phyloP scores from a whole-genome alignment of 2,797 vertebrate species.

The Bucorvus abyssinicus region DNA sequence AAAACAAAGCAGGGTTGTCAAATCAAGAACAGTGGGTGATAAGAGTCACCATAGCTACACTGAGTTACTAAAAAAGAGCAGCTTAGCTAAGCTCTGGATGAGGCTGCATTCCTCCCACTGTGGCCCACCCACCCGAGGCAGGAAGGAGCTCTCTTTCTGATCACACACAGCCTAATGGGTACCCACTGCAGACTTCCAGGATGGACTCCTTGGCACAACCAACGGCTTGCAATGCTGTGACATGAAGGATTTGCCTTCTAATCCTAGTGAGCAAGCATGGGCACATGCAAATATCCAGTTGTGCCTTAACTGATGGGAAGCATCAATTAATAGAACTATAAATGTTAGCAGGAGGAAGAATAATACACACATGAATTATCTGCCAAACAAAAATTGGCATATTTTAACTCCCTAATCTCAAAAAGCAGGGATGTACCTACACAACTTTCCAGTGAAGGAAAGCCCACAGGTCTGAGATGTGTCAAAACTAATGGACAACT shows the following conservation, averaged over 20 bases:
- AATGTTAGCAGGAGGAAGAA: neutral
- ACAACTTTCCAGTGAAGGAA: neutral
- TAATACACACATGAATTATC: neutral
- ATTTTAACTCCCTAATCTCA: neutral
- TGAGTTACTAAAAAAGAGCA: neutral
- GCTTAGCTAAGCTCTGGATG: neutral
- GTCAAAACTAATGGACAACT: neutral
- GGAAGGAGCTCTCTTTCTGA: neutral
- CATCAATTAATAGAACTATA: neutral
- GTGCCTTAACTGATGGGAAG: neutral
- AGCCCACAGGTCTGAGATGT: neutral
- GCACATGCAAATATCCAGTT: neutral
- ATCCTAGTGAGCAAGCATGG: neutral
- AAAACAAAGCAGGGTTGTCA: conserved; percentile 43
- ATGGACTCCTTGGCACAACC: neutral
- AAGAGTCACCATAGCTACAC: conserved; percentile 2
- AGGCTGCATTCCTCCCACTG: neutral
- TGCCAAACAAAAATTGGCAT: neutral
- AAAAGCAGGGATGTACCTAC: neutral
- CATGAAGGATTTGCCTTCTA: neutral
- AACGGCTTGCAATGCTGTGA: neutral
- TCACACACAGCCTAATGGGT: neutral
- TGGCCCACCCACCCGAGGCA: neutral
- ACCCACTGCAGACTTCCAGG: neutral
- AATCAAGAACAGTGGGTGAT: conserved; percentile 20